Percentiles rank a stretch among this genome's conserved stretches.
These are phyloP conservation scores for Dipodomys ordii DNA, from an alignment of 2,113 vertebrate genomes.

Conservation along the genomic window DNA sequence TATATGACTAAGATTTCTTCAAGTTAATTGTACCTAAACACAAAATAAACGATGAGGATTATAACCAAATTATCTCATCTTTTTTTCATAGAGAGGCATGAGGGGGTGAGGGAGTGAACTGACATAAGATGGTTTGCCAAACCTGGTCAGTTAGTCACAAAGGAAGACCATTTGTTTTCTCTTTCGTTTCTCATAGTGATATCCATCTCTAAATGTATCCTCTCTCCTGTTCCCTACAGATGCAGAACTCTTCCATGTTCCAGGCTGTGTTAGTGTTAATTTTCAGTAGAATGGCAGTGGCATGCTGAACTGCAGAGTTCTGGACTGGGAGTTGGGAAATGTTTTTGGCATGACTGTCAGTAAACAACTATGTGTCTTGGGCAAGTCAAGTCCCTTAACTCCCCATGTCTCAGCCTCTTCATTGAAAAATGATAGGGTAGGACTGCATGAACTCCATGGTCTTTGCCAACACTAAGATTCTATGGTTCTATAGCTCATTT, in stretches of 20 bases:
- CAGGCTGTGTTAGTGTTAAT: conserved; percentile 70
- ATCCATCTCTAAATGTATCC: conserved; percentile 41
- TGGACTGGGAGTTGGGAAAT: conserved; percentile 77
- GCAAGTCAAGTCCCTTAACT: conserved; percentile 80
- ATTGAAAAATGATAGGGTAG: conserved; percentile 82
- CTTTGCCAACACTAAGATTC: conserved; percentile 75
- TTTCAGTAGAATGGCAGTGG: conserved; percentile 67
- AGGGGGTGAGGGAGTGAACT: not conserved
- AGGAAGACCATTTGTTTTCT: not conserved
- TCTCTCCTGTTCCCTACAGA: conserved; percentile 34
- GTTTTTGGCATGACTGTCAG: conserved; percentile 77
- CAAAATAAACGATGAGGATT: not conserved
- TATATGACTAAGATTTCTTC: not conserved
- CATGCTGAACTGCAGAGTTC: conserved; percentile 63
- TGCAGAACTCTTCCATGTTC: conserved; percentile 48
- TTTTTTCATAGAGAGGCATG: not conserved
- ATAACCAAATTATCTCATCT: conserved; percentile 40
- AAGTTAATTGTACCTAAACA: conserved; percentile 38
- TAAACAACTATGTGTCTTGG: conserved; percentile 81
- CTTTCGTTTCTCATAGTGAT: not conserved
- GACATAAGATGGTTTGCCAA: conserved; percentile 11
- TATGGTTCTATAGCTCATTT: conserved; percentile 78
- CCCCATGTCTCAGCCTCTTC: conserved; percentile 75
- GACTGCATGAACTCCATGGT: conserved; percentile 55
- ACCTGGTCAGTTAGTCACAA: conserved; percentile 22